Evolutionary conservation across 2,113 vertebrate genomes (phyloP).

Genomic region (Protobothrops flavoviridis): DNA sequence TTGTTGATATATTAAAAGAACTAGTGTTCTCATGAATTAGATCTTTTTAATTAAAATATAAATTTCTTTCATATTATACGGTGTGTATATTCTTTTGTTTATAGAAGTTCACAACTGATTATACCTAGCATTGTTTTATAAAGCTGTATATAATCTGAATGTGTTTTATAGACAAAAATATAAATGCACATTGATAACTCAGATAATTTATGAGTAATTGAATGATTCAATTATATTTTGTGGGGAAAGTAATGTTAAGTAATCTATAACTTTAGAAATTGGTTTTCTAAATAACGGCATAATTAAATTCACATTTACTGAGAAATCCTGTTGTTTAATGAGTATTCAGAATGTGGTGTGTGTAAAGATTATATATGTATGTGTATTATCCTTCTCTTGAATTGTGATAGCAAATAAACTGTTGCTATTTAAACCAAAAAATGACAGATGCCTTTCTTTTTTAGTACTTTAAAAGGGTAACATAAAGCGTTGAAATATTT

Average conservation of each 20-base stretch:
- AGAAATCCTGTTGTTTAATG: neutral
- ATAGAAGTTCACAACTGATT: neutral
- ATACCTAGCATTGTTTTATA: neutral
- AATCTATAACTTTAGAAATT: neutral
- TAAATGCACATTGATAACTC: neutral
- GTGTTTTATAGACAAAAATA: neutral
- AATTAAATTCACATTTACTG: neutral
- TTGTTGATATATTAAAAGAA: slow-evolving; percentile 5
- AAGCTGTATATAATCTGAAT: neutral
- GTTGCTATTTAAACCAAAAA: neutral
- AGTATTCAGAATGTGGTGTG: neutral
- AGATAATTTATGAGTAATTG: neutral
- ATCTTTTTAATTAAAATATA: neutral
- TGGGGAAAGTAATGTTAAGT: neutral
- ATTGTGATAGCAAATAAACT: neutral
- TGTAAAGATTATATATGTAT: neutral
- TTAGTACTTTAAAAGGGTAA: neutral
- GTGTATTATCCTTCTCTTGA: neutral
- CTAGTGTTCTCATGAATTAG: neutral
- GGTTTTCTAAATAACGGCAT: neutral
- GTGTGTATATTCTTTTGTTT: neutral
- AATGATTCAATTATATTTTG: neutral
- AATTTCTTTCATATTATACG: neutral
- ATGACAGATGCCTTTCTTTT: neutral
- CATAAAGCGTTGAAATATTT: neutral